Evolutionary conservation across 1,140 invertebrate species (phyloP).

Genomic region (Eufriesea mexicana): DNA sequence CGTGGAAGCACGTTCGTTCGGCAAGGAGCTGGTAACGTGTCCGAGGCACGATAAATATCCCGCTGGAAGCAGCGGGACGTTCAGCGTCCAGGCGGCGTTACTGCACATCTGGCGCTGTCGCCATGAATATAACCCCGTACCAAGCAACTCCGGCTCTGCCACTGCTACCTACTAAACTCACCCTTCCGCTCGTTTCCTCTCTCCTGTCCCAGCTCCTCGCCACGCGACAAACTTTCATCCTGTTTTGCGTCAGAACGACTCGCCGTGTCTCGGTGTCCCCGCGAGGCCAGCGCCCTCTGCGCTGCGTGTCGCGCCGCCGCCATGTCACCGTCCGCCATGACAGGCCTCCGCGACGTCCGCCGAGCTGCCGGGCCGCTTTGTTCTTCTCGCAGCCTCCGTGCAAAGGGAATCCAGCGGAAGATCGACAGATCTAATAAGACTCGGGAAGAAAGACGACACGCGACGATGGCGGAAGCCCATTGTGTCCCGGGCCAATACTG

Average conservation of each 20-base stretch:
- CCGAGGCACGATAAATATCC: conserved; percentile 72
- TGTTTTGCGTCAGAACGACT: conserved; percentile 59
- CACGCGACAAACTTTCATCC: conserved; percentile 69
- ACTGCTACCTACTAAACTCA: conserved; percentile 55
- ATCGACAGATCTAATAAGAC: too few relatives aligned
- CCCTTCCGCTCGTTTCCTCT: conserved; percentile 32
- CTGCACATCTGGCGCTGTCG: conserved; percentile 75
- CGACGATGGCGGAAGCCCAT: too few relatives aligned
- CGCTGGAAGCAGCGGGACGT: conserved; percentile 69
- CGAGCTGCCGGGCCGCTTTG: too few relatives aligned
- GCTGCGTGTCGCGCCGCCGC: too few relatives aligned
- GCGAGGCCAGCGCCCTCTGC: neutral
- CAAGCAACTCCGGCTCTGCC: conserved; percentile 33
- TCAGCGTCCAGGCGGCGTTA: conserved; percentile 73
- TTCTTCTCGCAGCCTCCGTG: neutral
- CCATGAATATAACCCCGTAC: conserved; percentile 72
- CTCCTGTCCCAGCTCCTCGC: conserved; percentile 19
- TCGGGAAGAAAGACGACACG: too few relatives aligned
- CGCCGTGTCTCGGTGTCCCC: conserved; percentile 28
- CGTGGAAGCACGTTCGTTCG: conserved; percentile 52
- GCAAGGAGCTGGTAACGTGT: conserved; percentile 58
- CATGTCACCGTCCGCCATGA: too few relatives aligned
- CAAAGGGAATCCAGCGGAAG: neutral
- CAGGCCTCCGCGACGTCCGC: too few relatives aligned
- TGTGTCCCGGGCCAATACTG: too few relatives aligned